Base-by-base conservation (phyloP, 2,888 invertebrate species). In the Acanthosepion esculentum region DNA sequence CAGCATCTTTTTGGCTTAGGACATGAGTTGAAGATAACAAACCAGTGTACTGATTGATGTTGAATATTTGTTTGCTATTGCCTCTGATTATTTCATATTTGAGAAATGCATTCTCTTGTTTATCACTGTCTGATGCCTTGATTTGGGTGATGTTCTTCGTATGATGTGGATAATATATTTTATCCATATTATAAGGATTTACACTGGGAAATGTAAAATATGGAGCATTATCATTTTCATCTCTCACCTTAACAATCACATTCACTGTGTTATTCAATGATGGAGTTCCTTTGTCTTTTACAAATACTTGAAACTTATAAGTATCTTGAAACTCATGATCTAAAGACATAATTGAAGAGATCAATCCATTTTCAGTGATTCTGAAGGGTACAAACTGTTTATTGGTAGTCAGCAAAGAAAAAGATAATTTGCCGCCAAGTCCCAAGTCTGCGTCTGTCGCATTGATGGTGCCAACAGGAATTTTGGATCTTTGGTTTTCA, bases 401-500 rank as follows among this genome's bases (percentile, higher is more conserved):
- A 78, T 78, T 78, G 78, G 18, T 78, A 33, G n/a, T n/a, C 78
- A 78, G 12, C 23, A 78, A 18, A 93, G 93, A 93, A 93, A n/a
- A 93, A n/a, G 93, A 53, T 6, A 93, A 53, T 93, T 93, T 48
- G 10, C 93, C 93, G 53, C 93, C 93, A n/a, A 53, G 50, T 93
- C 29, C n/a, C 29, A 93, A 53, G 53, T 93, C 93, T 53, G 93
- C 53, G 15, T 92, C 92, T 92, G 92, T 92, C 0, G 92, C 92
- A 92, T 92, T 92, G 92, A 92, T 92, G 50, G 53, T 50, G 53
- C 92, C 92, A 92, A 92, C 41, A 50, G 92, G 53, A 53, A 92
- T 50, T 48, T 92, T 53, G 15, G 53, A 48, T 92, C 53, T 92
- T 50, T 92, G 92, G 53, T 92, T 92, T 92, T 92, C 92, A 92